Base-by-base conservation (phyloP, 2,797 vertebrate species). In the Microctenopoma lineatum region DNA sequence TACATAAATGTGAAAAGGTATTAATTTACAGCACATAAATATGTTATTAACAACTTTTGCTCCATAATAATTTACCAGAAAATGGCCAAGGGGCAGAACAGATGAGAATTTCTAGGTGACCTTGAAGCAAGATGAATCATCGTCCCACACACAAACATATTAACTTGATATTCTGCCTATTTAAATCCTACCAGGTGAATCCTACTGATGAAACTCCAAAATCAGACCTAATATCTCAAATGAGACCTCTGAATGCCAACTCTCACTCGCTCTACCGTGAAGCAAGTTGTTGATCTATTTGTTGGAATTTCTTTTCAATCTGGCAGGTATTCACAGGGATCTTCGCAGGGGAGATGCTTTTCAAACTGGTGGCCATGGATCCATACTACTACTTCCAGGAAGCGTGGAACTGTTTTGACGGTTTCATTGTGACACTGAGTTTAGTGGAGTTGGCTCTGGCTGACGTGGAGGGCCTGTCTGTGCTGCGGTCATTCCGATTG, bases 351-450 rank as follows among this genome's bases (percentile, higher is more conserved):
- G 98, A 99, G 93, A 99, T 99, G 98, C 95, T 99, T 87, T 95
- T 98, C 77, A 99, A 99, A 82, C 94, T 99, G 53, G 95, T 99
- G 78, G 98, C 98, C 45, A 99, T 99, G 98, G 98, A 99, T 90
- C 98, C 98, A 0, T 99, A 98, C 87, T 99, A 99, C 90, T 99
- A 99, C 84, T 99, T 99, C 86, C 98, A 99, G 80, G 98, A 99
- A 81, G 97, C 97, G 59, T 99, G 98, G 98, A 99, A 99, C 92
- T 98, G 98, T 90, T 99, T 99, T 67, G 98, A 99, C 38, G 96
- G 97, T 25, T 98, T 99, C 84, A 99, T 99, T 56, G 98, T 99
- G 78, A 97, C 96, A 64, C 95, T 99, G 88, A 99, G 98, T 91
- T 96, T 99, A 78, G 96, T 99, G 93, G 98, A 99, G 66, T 90